Conservation (phyloP, 2,113 vertebrate species). For the Rhagologus leucostigma region DNA sequence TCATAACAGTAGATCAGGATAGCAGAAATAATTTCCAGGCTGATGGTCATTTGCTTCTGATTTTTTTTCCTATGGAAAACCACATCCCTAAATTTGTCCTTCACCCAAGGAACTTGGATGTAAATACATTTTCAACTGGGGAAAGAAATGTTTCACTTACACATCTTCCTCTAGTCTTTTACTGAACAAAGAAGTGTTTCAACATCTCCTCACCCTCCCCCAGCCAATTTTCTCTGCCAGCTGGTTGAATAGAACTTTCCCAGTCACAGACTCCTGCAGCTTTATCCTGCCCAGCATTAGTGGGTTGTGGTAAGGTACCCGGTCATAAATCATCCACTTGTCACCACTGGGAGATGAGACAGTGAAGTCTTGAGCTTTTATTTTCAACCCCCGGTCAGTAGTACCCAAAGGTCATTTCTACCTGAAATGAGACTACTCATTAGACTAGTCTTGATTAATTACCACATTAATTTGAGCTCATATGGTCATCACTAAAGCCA, state of each 20-base stretch:
- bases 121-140: background rate
- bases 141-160: background rate
- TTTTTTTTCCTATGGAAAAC: background rate
- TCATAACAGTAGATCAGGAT: background rate
- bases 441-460: constrained; percentile 21
- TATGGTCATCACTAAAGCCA: background rate
- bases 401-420: background rate
- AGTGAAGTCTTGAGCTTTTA: background rate
- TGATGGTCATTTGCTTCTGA: background rate
- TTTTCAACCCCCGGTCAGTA: background rate
- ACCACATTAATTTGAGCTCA: background rate
- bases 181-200: background rate
- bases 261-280: background rate
- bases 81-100: background rate
- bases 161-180: background rate
- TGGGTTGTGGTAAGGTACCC: constrained; percentile 33
- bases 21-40: background rate
- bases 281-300: constrained; percentile 57
- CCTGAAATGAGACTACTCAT: constrained; percentile 5
- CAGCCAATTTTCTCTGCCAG: background rate
- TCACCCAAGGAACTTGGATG: background rate
- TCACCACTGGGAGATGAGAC: background rate
- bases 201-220: background rate
- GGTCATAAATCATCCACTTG: background rate
- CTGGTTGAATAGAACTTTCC: constrained; percentile 2